phyloP scores from a whole-genome alignment of 2,888 invertebrate genomes.

The Leucania comma region DNA sequence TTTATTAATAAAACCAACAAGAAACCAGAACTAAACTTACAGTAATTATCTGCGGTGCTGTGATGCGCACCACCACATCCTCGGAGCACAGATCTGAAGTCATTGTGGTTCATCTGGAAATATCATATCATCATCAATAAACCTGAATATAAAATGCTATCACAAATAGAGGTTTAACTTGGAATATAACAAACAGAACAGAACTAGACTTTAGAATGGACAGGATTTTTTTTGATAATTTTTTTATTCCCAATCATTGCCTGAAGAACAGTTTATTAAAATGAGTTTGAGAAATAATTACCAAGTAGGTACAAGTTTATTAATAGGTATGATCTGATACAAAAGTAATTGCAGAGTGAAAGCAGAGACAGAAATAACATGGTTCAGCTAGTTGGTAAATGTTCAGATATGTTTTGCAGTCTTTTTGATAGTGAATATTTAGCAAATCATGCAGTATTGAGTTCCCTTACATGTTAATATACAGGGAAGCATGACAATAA shows the following conservation, averaged over 20 bases:
- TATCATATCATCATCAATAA: not conserved
- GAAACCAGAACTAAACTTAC: conserved; percentile 54
- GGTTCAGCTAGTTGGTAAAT: not conserved
- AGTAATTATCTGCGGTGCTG: conserved; percentile 73
- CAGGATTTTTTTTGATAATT: not conserved
- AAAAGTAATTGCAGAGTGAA: not conserved
- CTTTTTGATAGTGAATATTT: not conserved
- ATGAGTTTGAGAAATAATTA: not conserved
- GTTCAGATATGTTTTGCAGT: not conserved
- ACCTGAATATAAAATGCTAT: not conserved
- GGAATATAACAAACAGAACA: not conserved
- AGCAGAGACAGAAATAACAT: not conserved
- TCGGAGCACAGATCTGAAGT: conserved; percentile 76
- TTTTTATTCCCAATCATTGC: not conserved
- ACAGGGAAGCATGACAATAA: not conserved
- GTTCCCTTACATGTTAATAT: not conserved
- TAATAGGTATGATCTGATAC: too few relatives aligned
- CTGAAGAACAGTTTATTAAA: not conserved
- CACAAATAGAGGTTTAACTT: not conserved
- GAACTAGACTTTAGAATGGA: not conserved
- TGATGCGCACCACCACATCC: conserved; percentile 76
- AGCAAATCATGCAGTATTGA: not conserved
- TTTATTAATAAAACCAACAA: not conserved
- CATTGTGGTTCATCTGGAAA: conserved; percentile 72
- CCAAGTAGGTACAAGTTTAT: not conserved